Evolutionary conservation across 2,113 vertebrate species (phyloP).

Genomic region (Myrmecophaga tridactyla): DNA sequence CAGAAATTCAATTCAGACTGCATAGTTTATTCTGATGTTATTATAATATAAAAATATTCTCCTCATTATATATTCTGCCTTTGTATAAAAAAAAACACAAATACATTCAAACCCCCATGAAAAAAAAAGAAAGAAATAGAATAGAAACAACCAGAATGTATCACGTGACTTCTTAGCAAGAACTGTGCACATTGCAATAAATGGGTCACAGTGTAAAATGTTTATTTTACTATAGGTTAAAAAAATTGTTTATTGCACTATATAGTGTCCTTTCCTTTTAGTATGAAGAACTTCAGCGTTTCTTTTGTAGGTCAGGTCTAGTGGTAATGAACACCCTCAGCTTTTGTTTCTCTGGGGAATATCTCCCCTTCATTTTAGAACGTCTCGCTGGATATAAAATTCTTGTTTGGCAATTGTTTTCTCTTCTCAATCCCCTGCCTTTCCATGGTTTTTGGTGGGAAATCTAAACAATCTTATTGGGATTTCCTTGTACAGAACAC

Average conservation of each 20-base stretch:
- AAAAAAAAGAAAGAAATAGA: conserved; percentile 12
- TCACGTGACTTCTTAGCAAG: background rate
- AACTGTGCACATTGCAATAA: background rate
- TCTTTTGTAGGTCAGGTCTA: no score
- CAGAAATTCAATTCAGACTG: background rate
- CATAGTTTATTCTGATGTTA: background rate
- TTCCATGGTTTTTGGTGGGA: no score
- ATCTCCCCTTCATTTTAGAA: no score
- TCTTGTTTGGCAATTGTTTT: no score
- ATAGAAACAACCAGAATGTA: background rate
- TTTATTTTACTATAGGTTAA: background rate
- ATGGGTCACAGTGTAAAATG: background rate
- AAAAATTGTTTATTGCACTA: background rate
- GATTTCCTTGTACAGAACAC: no score
- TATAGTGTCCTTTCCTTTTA: no score
- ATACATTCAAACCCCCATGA: background rate
- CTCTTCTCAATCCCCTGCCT: no score
- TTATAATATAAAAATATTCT: background rate
- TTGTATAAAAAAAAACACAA: background rate
- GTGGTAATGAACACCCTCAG: no score
- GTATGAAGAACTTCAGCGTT: no score
- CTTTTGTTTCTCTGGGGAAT: no score
- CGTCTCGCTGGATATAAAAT: no score
- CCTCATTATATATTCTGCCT: background rate
- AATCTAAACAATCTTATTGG: no score